Evolutionary conservation across 1,140 invertebrate species (phyloP).

Genomic region (Drosophila nasuta): DNA sequence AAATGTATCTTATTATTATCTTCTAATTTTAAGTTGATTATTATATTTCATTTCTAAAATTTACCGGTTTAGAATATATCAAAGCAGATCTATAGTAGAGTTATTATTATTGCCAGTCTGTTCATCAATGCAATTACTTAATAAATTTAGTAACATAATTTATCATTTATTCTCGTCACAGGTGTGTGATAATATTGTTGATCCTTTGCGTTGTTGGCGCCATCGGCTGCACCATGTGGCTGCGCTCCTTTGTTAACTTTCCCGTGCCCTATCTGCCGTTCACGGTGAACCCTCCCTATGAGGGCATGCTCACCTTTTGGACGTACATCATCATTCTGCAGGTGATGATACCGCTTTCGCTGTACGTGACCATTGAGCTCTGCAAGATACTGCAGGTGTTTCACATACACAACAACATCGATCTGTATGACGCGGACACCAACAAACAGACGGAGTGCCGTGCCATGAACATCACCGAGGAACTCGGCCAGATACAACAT

Average conservation of each 20-base stretch:
- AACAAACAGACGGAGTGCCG: conserved; percentile 96
- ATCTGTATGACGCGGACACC: conserved; percentile 93
- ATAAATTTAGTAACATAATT: too few relatives aligned
- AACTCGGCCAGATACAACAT: conserved; percentile 98
- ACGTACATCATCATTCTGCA: conserved; percentile 98
- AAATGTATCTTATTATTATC: too few relatives aligned
- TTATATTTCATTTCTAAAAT: too few relatives aligned
- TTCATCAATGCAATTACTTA: too few relatives aligned
- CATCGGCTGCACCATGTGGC: conserved; percentile 94
- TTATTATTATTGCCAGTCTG: too few relatives aligned
- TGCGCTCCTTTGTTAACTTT: conserved; percentile 86
- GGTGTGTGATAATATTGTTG: conserved; percentile 95
- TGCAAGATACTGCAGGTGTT: conserved; percentile 98
- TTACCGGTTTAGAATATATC: too few relatives aligned
- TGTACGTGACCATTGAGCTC: conserved; percentile 99
- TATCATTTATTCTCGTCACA: conserved; percentile 11
- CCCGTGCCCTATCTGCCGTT: conserved; percentile 87
- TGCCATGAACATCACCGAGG: conserved; percentile 98
- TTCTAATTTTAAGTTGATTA: too few relatives aligned
- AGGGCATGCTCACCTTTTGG: conserved; percentile 96
- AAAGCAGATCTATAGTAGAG: too few relatives aligned
- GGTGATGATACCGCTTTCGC: conserved; percentile 98
- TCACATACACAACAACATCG: conserved; percentile 96
- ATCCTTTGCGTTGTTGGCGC: conserved; percentile 96
- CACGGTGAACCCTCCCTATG: conserved; percentile 87